Base-by-base conservation (phyloP, 2,888 invertebrate genomes). In the Agriopis marginaria region DNA sequence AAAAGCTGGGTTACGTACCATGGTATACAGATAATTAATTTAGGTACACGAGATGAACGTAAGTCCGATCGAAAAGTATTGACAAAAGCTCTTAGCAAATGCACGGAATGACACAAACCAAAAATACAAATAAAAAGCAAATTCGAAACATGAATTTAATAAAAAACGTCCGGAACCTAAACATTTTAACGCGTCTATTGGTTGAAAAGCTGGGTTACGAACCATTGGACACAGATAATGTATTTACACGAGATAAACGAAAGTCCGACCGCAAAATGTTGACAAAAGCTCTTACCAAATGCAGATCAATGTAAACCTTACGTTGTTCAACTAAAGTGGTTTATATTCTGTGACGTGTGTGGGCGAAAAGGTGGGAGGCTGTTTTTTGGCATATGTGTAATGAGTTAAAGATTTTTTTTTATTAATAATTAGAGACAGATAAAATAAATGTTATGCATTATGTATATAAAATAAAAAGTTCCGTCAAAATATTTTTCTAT, bases 141-240 rank as follows among this genome's bases (percentile, higher is more conserved):
- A n/a, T n/a, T n/a, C n/a, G n/a, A n/a, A n/a, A n/a, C n/a, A n/a
- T n/a, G 32, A 32, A 32, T 32, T 32, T 3, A 32, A 89, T 89
- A 83, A 75, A 81, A 84, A 87, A 77, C 85, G 83, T 83, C 81
- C 82, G 81, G 89, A 88, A 88, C 82, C 82, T 77, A 83, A 86
- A 50, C 83, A 79, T 82, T 82, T 80, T 76, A 80, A 80, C 79
- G 75, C 84, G 82, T 86, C 85, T 83, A 93, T 94, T 94, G 94
- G 94, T 84, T 86, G 86, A 84, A 89, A 89, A 84, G 84, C 82
- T 79, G 81, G 86, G 88, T 84, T 85, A 86, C 87, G 86, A 89
- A 81, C 90, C 89, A 94, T 94, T 94, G 94, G 94, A 88, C 91
- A 91, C 91, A 92, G 92, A 94, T 93, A 93, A 94, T 91, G 86